Percentiles rank a stretch among this genome's conserved stretches.
Conservation (phyloP, 2,888 invertebrate genomes). For the Heliconius sara region DNA sequence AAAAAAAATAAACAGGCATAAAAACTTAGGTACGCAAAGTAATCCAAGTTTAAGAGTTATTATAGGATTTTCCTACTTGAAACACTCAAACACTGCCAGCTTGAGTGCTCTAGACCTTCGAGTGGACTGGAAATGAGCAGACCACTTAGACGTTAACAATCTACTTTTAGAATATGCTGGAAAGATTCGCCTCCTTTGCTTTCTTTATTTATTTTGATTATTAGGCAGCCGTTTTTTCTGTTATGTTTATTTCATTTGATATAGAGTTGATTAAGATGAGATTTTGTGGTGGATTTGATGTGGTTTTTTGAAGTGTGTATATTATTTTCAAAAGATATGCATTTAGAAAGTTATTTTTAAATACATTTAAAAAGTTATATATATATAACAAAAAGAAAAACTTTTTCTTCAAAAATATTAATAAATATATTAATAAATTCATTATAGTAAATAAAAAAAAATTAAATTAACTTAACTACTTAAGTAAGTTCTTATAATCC, state of each 20-base stretch:
- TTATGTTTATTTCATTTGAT: background rate
- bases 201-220: constrained; percentile 33
- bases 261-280: background rate
- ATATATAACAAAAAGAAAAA: too few relatives aligned
- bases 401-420: too few relatives aligned
- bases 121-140: constrained; percentile 75
- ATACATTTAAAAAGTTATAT: too few relatives aligned
- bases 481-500: too few relatives aligned
- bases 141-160: constrained; percentile 75
- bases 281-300: background rate
- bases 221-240: background rate
- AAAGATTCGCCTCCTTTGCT: constrained; percentile 51
- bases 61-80: constrained; percentile 29
- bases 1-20: constrained; percentile 27
- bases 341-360: too few relatives aligned
- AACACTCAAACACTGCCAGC: constrained; percentile 55
- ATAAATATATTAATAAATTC: too few relatives aligned
- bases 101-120: constrained; percentile 59
- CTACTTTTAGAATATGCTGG: constrained; percentile 61
- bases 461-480: too few relatives aligned
- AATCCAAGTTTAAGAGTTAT: constrained; percentile 32
- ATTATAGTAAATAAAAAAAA: too few relatives aligned
- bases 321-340: too few relatives aligned
- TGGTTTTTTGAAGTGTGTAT: background rate
- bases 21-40: constrained; percentile 28